These are phyloP conservation scores for Pseudachorutes palmiensis DNA, from an alignment of 1,140 invertebrate genomes.

Conservation along the genomic window DNA sequence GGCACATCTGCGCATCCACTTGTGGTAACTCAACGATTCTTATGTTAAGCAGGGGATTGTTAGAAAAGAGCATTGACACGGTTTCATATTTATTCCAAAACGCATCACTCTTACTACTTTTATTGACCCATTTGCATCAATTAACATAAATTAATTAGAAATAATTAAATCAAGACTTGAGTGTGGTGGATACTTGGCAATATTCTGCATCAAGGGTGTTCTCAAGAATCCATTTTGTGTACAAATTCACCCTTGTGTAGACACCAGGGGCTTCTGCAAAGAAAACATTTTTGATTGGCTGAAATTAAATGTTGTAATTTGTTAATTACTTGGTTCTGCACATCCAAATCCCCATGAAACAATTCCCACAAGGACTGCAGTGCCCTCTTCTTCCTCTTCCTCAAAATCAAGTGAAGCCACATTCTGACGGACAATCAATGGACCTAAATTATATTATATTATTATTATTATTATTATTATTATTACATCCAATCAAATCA, in stretches of 20 bases:
- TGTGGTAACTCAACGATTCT: too few species aligned
- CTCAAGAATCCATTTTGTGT: constrained; percentile 1
- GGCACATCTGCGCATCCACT: too few species aligned
- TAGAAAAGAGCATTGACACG: too few species aligned
- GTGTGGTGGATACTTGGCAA: not conserved
- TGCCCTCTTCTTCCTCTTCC: not conserved
- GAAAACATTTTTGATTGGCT: not conserved
- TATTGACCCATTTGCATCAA: too few species aligned
- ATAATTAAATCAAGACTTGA: too few species aligned
- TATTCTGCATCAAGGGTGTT: not conserved
- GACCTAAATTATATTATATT: not conserved
- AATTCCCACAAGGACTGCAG: constrained; percentile 6
- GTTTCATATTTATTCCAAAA: too few species aligned
- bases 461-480: not conserved
- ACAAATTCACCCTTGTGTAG: not conserved
- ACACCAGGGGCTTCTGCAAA: constrained; percentile 2
- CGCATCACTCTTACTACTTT: too few species aligned
- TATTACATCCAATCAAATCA: not conserved
- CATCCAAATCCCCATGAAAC: constrained; percentile 17
- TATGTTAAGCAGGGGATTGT: too few species aligned
- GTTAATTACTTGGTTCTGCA: not conserved
- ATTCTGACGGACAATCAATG: constrained; percentile 8
- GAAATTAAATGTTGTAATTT: too few species aligned
- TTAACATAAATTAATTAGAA: too few species aligned
- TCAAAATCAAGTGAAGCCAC: not conserved